Conservation (phyloP, 2,888 invertebrate genomes). For the Anagyrus pseudococci region DNA sequence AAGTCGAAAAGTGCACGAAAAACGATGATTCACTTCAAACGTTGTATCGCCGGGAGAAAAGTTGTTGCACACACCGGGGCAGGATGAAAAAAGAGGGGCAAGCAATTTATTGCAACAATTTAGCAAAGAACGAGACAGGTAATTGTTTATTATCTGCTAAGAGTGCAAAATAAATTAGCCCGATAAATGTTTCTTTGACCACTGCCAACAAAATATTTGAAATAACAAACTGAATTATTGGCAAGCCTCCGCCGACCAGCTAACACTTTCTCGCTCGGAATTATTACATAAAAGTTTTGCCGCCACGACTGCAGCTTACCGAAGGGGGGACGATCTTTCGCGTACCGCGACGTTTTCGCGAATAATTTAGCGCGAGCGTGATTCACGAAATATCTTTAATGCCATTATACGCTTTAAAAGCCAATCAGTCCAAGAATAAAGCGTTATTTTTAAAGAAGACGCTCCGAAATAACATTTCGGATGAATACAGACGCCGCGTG, state of each 20-base stretch:
- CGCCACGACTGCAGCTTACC: not conserved
- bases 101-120: too few relatives aligned
- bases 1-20: too few relatives aligned
- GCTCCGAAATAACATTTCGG: not conserved
- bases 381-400: conserved; percentile 28
- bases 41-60: too few relatives aligned
- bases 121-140: too few relatives aligned
- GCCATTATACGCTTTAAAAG: not conserved
- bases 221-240: conserved; percentile 26
- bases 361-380: conserved; percentile 3
- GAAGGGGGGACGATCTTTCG: too few relatives aligned
- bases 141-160: not conserved
- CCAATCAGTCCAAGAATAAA: conserved; percentile 13
- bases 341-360: too few relatives aligned
- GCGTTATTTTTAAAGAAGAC: conserved; percentile 19
- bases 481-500: not conserved
- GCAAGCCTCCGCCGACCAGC: not conserved
- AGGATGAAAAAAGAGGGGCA: too few relatives aligned
- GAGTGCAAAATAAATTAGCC: conserved; percentile 2
- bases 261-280: conserved; percentile 8
- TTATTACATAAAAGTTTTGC: conserved; percentile 28
- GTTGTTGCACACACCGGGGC: too few relatives aligned
- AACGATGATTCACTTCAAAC: too few relatives aligned
- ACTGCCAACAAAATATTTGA: conserved; percentile 19
- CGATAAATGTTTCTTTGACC: conserved; percentile 15